Percentiles rank a stretch among this genome's conserved stretches.
phyloP scores from a whole-genome alignment of 1,140 invertebrate genomes.

The Cecropterus lyciades region DNA sequence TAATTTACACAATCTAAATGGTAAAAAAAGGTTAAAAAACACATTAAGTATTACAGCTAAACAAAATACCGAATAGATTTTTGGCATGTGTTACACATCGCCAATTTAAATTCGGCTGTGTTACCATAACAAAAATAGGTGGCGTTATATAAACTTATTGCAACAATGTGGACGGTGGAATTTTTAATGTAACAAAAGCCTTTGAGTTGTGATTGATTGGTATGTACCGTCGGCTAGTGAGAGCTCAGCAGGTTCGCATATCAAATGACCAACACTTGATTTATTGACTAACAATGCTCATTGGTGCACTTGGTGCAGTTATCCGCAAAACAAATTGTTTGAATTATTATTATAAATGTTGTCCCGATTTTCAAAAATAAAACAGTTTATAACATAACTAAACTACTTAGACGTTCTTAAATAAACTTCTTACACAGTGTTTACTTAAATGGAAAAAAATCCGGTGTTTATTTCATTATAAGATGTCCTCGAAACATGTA shows the following conservation, averaged over 20 bases:
- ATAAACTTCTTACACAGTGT: no score
- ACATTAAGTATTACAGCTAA: no score
- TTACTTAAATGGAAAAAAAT: no score
- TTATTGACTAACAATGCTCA: constrained; percentile 34
- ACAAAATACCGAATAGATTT: neutral
- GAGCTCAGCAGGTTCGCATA: constrained; percentile 50
- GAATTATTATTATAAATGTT: neutral
- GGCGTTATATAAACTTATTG: constrained; percentile 45
- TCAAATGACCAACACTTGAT: constrained; percentile 39
- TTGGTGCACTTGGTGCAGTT: constrained; percentile 14
- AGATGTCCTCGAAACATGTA: no score
- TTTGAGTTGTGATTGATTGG: constrained; percentile 54
- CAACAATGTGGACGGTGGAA: constrained; percentile 27
- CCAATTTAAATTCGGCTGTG: constrained; percentile 7
- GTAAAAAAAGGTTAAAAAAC: no score
- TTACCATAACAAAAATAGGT: neutral
- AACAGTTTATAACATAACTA: no score
- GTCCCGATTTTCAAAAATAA: no score
- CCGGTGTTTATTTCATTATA: no score
- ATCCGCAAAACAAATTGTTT: neutral
- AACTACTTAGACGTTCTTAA: no score
- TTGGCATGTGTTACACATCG: neutral
- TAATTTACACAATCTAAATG: no score
- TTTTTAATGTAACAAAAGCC: constrained; percentile 45
- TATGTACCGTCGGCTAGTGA: constrained; percentile 55